phyloP scores from a whole-genome alignment of 2,888 invertebrate species.

The Papilio protenor region DNA sequence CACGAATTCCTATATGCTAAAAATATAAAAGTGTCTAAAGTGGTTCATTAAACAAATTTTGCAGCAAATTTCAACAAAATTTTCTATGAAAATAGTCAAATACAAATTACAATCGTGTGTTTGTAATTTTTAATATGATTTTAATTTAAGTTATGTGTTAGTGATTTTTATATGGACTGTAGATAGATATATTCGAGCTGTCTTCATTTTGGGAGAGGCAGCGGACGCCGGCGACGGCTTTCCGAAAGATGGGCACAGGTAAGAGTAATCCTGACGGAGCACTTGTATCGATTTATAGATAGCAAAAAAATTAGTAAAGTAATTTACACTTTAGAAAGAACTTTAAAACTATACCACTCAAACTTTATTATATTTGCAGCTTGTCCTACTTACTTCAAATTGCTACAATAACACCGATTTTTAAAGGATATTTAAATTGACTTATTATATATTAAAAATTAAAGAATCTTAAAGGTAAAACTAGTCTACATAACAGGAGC shows the following conservation, averaged over 20 bases:
- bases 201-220: constrained; percentile 86
- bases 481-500: background rate
- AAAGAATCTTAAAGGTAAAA: background rate
- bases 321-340: background rate
- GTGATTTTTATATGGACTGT: constrained; percentile 49
- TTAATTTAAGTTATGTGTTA: constrained; percentile 45
- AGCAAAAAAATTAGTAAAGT: background rate
- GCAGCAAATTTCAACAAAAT: too few relatives aligned
- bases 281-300: background rate
- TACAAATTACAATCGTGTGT: background rate
- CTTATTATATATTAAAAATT: background rate
- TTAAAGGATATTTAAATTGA: too few relatives aligned
- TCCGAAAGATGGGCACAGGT: constrained; percentile 91
- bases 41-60: background rate
- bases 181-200: constrained; percentile 68
- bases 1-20: constrained; percentile 28
- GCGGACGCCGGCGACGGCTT: constrained; percentile 83
- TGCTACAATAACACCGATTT: background rate
- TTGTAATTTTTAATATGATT: background rate
- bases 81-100: too few relatives aligned
- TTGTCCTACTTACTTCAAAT: background rate
- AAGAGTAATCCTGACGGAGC: constrained; percentile 51
- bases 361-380: background rate
- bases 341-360: background rate
- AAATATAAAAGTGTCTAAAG: constrained; percentile 1